Evolutionary conservation across 2,797 vertebrate species (phyloP), one percentile per base, ranked within the genome.

Genomic region (Cuniculus paca): DNA sequence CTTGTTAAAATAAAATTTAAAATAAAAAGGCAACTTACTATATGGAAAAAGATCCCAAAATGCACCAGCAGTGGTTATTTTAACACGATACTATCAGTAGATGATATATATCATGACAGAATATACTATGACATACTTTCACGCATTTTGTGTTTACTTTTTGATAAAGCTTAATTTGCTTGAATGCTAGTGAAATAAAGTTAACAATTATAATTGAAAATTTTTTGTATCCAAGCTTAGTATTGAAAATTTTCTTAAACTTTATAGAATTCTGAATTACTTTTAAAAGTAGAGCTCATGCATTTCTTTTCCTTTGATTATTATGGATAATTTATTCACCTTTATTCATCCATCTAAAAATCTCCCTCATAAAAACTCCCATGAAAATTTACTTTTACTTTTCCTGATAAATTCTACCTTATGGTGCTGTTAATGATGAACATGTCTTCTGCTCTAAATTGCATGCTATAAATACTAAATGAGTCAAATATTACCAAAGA

Each of bases 281-380:
- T 80, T 89, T 94, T 95, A 52, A 22, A 45, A 88, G 2, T 68
- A 52, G 3, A 75, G 1, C 52, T 65, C 14, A 17, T 39, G 50
- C 13, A 39, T 91, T 84, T 72, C 56, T 56, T 88, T 94, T 88
- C n/a, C 54, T 84, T 83, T 78, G 28, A 68, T 50, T 36, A 77
- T 36, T 52, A 77, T 92, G 22, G 24, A 31, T 74, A 52, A 50
- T 88, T 63, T 90, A 85, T 77, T 92, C 28, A 16, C 19, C 14
- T 58, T 0, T 68, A 31, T 31, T 91, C 19, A 65, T 78, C 12
- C 24, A 0, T 72, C 14, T 96, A 26, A 42, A 54, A 79, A 70
- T 17, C 75, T 39, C 24, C 26, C 39, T 88, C 1, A 1, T 26
- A 56, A 36, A 60, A 60, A 54, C 7, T 24, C 28, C 26, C 8